Conservation (phyloP, 1,140 invertebrate genomes). For the Notospermus geniculatus region DNA sequence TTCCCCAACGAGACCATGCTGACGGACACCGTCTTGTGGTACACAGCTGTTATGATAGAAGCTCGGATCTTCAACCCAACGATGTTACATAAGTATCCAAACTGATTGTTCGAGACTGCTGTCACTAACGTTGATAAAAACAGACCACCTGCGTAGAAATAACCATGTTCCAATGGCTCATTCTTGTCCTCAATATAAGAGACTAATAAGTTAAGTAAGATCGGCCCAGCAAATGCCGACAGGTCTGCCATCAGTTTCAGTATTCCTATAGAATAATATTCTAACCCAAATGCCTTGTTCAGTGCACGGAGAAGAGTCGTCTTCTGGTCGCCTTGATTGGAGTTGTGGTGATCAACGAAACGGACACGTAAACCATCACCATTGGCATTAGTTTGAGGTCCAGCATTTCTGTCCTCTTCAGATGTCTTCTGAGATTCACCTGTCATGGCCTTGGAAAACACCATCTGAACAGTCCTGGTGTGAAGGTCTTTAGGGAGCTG, state of each 20-base stretch:
- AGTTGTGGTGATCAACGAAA: too few relatives aligned
- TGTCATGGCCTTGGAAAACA: too few relatives aligned
- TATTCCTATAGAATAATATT: slow-evolving; percentile 87
- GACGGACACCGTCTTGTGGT: slow-evolving; percentile 70
- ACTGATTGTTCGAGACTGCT: slow-evolving; percentile 81
- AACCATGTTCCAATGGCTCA: slow-evolving; percentile 68
- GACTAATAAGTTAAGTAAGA: slow-evolving; percentile 81
- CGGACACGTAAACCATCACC: too few relatives aligned
- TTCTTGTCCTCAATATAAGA: slow-evolving; percentile 74
- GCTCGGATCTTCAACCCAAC: slow-evolving; percentile 84
- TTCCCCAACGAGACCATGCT: slow-evolving; percentile 35
- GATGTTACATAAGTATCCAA: slow-evolving; percentile 85
- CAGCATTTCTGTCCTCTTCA: too few relatives aligned
- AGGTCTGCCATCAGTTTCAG: slow-evolving; percentile 81
- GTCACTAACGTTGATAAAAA: slow-evolving; percentile 58
- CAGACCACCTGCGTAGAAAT: slow-evolving; percentile 75
- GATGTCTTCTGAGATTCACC: too few relatives aligned
- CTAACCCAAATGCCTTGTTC: slow-evolving; percentile 77
- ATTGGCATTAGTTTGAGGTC: too few relatives aligned
- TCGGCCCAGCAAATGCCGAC: slow-evolving; percentile 80
- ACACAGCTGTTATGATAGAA: slow-evolving; percentile 79
- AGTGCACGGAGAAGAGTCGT: slow-evolving; percentile 68
- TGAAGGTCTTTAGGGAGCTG: slow-evolving; percentile 74
- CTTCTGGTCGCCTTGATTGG: too few relatives aligned
- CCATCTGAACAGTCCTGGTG: slow-evolving; percentile 44